phyloP scores from a whole-genome alignment of 2,888 invertebrate genomes.

The Synergus itoensis region DNA sequence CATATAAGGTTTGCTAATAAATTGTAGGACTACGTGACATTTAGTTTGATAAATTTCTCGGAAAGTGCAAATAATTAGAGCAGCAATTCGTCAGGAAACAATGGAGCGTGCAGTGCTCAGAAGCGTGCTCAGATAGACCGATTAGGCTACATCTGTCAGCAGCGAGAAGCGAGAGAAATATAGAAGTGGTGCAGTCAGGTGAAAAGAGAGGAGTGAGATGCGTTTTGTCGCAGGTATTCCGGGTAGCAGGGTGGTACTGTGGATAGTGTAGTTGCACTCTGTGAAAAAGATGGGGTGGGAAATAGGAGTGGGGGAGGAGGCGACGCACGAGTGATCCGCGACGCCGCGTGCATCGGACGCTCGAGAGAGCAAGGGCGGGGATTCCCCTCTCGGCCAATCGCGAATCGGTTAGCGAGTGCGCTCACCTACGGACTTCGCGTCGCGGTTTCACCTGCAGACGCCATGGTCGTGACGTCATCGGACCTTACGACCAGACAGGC shows the following conservation, averaged over 20 bases:
- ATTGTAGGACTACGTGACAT: background rate
- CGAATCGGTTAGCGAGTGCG: slow-evolving; percentile 64
- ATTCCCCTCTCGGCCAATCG: slow-evolving; percentile 72
- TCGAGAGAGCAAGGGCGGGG: slow-evolving; percentile 67
- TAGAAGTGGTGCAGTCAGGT: slow-evolving; percentile 6
- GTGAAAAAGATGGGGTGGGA: slow-evolving; percentile 6
- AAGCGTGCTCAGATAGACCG: background rate
- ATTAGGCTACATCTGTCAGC: slow-evolving; percentile 24
- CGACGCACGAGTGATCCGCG: slow-evolving; percentile 42
- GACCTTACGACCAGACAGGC: slow-evolving; percentile 42
- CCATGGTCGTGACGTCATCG: slow-evolving; percentile 66
- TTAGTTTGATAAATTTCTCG: background rate
- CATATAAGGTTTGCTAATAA: background rate
- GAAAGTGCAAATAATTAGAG: background rate
- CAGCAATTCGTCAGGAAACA: background rate
- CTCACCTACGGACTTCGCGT: slow-evolving; percentile 57
- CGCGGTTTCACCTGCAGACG: slow-evolving; percentile 65
- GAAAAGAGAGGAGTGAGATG: slow-evolving; percentile 12
- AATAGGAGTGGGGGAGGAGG: slow-evolving; percentile 39
- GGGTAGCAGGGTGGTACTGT: background rate
- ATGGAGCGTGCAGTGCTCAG: background rate
- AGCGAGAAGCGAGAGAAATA: slow-evolving; percentile 17
- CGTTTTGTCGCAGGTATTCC: slow-evolving; percentile 27
- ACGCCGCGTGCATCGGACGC: slow-evolving; percentile 55
- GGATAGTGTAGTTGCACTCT: background rate